These are phyloP conservation scores for Menidia menidia DNA, from an alignment of 2,797 vertebrate species.

Conservation along the genomic window DNA sequence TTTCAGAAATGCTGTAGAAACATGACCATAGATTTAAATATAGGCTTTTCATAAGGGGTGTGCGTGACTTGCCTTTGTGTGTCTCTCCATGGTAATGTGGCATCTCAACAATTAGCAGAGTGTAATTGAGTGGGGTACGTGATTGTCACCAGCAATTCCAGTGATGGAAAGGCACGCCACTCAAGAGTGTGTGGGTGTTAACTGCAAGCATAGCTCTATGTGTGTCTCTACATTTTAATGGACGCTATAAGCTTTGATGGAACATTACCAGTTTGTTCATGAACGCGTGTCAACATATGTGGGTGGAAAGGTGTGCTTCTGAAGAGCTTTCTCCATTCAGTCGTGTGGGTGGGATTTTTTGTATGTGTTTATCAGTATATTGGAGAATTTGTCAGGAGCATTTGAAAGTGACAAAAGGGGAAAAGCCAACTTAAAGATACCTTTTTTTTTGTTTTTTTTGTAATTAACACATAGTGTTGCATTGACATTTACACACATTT, in stretches of 20 bases:
- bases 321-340: constrained; percentile 78
- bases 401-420: constrained; percentile 58
- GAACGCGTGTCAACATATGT: constrained; percentile 76
- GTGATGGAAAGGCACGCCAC: constrained; percentile 67
- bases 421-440: constrained; percentile 52
- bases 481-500: constrained; percentile 6
- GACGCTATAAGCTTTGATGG: constrained; percentile 76
- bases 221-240: constrained; percentile 65
- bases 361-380: constrained; percentile 67
- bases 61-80: constrained; percentile 34
- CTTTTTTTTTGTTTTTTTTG: not conserved
- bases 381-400: constrained; percentile 61
- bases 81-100: constrained; percentile 47
- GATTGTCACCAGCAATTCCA: constrained; percentile 67
- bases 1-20: constrained; percentile 16
- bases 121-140: constrained; percentile 73
- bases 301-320: constrained; percentile 79
- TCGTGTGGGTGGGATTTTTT: constrained; percentile 74
- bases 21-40: not conserved
- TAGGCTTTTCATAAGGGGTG: constrained; percentile 1
- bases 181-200: constrained; percentile 68
- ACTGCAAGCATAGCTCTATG: constrained; percentile 46
- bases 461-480: not conserved
- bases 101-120: constrained; percentile 75
- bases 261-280: constrained; percentile 78